These are phyloP conservation scores for Antechinus stuartii DNA, from an alignment of 2,113 vertebrate genomes.

Conservation along the genomic window DNA sequence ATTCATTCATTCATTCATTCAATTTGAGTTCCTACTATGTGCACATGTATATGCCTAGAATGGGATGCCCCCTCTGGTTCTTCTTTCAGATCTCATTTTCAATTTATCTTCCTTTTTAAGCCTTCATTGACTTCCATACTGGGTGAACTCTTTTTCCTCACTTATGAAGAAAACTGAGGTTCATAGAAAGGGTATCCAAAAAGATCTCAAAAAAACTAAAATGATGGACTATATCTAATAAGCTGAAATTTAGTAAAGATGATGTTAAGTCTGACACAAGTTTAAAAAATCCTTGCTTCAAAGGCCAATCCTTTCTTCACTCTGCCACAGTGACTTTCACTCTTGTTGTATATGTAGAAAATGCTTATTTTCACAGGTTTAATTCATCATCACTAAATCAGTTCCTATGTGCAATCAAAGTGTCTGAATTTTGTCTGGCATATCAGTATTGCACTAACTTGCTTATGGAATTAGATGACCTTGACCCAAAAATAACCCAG, in stretches of 20 bases:
- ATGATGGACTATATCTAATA: not conserved
- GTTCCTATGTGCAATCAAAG: constrained; percentile 2
- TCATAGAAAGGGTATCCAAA: not conserved
- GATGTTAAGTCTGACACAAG: not conserved
- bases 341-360: not conserved
- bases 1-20: not conserved
- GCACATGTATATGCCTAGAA: not conserved
- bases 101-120: not conserved
- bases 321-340: not conserved
- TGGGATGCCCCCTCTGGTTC: not conserved
- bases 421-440: constrained; percentile 34
- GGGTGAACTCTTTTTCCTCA: not conserved
- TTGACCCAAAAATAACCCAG: constrained; percentile 46
- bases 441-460: constrained; percentile 39
- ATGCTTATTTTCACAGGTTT: constrained; percentile 45
- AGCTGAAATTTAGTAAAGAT: not conserved
- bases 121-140: not conserved
- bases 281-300: not conserved
- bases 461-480: constrained; percentile 34
- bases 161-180: not conserved
- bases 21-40: not conserved
- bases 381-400: not conserved
- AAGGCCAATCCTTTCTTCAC: not conserved
- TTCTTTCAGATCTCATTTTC: not conserved
- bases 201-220: not conserved